Conservation (phyloP, 2,888 invertebrate genomes). For the Platycheirus rosarum region DNA sequence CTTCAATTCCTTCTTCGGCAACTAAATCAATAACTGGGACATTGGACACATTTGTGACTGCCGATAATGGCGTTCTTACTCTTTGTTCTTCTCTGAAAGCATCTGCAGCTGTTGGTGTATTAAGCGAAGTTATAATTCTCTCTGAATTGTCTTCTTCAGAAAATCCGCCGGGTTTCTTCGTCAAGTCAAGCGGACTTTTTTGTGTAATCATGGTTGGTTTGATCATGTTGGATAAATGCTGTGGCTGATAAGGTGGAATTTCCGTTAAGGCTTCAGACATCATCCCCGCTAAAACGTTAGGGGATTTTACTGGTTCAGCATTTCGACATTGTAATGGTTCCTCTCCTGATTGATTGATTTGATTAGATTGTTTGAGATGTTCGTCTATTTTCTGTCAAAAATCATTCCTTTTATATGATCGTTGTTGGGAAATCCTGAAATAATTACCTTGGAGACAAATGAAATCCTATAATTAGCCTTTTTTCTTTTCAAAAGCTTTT, state of each 20-base stretch:
- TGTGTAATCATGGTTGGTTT: constrained; percentile 19
- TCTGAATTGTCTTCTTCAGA: neutral
- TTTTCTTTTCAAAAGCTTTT: neutral
- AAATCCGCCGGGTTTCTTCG: neutral
- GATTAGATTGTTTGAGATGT: neutral
- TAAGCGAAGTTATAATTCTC: too few relatives aligned
- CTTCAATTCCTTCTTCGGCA: neutral
- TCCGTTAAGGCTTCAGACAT: constrained; percentile 48
- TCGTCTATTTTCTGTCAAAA: constrained; percentile 38
- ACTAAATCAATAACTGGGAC: constrained; percentile 46
- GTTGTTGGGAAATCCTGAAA: neutral
- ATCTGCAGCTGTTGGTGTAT: too few relatives aligned
- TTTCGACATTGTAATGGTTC: neutral
- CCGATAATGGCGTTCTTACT: too few relatives aligned
- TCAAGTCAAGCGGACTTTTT: constrained; percentile 49
- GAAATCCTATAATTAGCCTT: constrained; percentile 12
- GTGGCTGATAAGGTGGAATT: constrained; percentile 53
- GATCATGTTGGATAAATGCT: neutral
- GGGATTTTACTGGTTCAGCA: constrained; percentile 31
- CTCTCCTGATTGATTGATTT: neutral
- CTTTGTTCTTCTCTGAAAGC: too few relatives aligned
- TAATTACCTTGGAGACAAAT: constrained; percentile 50
- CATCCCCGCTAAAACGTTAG: constrained; percentile 63
- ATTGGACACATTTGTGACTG: too few relatives aligned
- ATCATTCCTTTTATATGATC: neutral